Percentiles rank a stretch among this genome's conserved stretches.
phyloP scores from a whole-genome alignment of 2,113 vertebrate species.

The Caracal caracal region DNA sequence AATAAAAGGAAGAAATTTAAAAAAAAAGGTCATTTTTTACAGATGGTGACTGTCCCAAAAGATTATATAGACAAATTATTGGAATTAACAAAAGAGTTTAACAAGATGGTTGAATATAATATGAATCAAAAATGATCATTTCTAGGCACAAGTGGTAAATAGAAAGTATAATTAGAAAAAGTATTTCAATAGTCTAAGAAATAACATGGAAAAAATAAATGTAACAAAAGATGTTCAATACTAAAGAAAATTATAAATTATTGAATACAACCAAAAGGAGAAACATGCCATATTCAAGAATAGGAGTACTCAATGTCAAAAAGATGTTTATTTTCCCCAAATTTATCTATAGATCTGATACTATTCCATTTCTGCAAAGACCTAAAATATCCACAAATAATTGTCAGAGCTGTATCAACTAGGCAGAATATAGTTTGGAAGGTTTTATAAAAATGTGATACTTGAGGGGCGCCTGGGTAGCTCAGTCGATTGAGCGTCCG shows the following conservation, averaged over 20 bases:
- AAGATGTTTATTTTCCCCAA: neutral
- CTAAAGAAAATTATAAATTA: slow-evolving; percentile 10
- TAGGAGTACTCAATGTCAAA: neutral
- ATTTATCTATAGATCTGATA: slow-evolving; percentile 2
- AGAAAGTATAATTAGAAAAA: slow-evolving; percentile 29
- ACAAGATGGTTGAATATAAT: neutral
- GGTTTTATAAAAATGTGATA: neutral
- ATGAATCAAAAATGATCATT: neutral
- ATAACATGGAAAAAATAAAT: neutral
- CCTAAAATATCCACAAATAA: neutral
- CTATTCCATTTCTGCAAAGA: neutral
- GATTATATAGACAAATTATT: neutral
- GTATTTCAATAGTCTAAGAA: slow-evolving; percentile 26
- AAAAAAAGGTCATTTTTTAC: neutral
- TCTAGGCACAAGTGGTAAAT: neutral
- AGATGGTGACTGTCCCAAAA: neutral
- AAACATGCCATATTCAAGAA: neutral
- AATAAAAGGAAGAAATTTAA: neutral
- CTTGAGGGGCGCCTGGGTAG: neutral
- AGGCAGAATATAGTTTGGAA: neutral
- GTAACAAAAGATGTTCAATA: neutral
- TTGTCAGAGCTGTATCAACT: neutral
- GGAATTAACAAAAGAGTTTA: neutral
- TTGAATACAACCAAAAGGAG: neutral
- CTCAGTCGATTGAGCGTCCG: too few species aligned